Conservation (phyloP, 2,797 vertebrate genomes). For the Hyperoplus immaculatus region DNA sequence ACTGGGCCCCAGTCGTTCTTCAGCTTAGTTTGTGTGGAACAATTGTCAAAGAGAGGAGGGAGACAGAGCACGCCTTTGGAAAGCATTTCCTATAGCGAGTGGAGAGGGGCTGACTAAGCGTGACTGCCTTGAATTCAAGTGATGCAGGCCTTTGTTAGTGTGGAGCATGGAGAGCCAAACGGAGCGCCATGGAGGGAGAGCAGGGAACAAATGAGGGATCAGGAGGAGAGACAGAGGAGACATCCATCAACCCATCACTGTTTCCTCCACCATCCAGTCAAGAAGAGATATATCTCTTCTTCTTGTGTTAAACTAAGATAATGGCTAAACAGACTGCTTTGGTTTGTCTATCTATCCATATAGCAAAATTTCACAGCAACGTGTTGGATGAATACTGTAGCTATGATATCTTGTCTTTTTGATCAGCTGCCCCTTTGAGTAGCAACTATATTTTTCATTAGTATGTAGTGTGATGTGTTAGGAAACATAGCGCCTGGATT, state of each 20-base stretch:
- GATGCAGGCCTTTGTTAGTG: slow-evolving; percentile 58
- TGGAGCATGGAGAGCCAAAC: slow-evolving; percentile 33
- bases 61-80: slow-evolving; percentile 44
- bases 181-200: slow-evolving; percentile 26
- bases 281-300: slow-evolving; percentile 1
- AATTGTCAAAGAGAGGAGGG: slow-evolving; percentile 24
- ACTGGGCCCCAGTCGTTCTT: slow-evolving; percentile 18
- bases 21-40: slow-evolving; percentile 34
- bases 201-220: slow-evolving; percentile 46
- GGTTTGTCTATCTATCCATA: background rate
- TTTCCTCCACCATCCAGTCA: background rate
- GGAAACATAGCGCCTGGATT: background rate
- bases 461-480: background rate
- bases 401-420: background rate
- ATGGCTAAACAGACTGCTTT: background rate
- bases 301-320: background rate
- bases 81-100: slow-evolving; percentile 64
- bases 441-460: background rate
- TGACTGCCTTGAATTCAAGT: slow-evolving; percentile 47
- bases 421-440: background rate
- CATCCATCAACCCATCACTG: slow-evolving; percentile 2
- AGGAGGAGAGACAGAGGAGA: slow-evolving; percentile 30
- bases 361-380: background rate
- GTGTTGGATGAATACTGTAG: background rate
- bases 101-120: slow-evolving; percentile 62